Base-by-base conservation (phyloP, 2,888 invertebrate species). In the Acleris laterana region DNA sequence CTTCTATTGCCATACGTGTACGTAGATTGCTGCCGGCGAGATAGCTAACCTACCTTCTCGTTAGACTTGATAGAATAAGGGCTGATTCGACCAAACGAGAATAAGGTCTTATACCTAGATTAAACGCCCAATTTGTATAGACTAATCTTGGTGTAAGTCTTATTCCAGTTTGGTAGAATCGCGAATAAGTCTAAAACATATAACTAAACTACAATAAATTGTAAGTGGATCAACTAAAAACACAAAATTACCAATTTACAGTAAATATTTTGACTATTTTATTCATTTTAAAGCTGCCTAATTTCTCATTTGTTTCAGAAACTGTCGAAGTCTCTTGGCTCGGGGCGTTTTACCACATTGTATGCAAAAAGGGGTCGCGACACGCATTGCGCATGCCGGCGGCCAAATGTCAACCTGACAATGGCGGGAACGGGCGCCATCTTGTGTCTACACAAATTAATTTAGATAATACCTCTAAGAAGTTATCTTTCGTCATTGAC, bases 361-460 rank as follows among this genome's bases (percentile, higher is more conserved):
- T 91, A 92, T 92, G 90, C 82, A 82, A 90, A 91, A 70, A 69
- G 69, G 56, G 66, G 90, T 89, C 90, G 83, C 83, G 89, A 85
- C 89, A 75, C 81, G 76, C 81, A 88, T 90, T 90, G 88, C 86
- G 87, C 84, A 88, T 88, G 85, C 89, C 77, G 69, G 44, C 81
- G 88, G 90, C 88, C 90, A 90, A 85, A 90, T 83, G 92, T 91
- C 91, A 89, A 64, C 62, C 69, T 70, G 74, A 84, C 87, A 85
- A 83, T 84, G 81, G 78, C 77, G 79, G 80, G 75, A 76, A 77
- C 60, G 57, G 38, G 44, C 61, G 64, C 64, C 68, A 61, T 52
- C 63, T 59, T 63, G 59, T 46, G 42, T 51, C 17, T 42, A 65
- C 58, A 51, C 60, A 65, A 65, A 61, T 65, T 65, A 61, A 65